phyloP scores from a whole-genome alignment of 2,797 vertebrate species.

The Megaceryle alcyon region DNA sequence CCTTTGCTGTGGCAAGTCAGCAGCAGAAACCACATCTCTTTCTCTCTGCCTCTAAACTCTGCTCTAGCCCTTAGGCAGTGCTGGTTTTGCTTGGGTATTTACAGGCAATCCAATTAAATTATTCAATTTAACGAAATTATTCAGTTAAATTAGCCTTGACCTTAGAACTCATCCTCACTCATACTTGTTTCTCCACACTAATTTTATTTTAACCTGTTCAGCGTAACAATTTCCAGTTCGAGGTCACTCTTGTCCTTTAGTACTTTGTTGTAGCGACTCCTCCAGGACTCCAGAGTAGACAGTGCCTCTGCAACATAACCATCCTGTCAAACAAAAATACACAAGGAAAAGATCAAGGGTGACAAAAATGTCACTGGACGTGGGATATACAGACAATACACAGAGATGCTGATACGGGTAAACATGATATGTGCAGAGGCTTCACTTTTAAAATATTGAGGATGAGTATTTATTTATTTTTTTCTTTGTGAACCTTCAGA shows the following conservation, averaged over 20 bases:
- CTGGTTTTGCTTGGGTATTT: neutral
- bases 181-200: neutral
- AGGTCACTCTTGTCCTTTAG: constrained; percentile 86
- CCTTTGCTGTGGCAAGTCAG: neutral
- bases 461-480: neutral
- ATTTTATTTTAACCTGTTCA: constrained; percentile 84
- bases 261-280: constrained; percentile 80
- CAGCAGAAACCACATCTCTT: neutral
- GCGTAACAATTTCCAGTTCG: constrained; percentile 83
- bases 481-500: neutral
- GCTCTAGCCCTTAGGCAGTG: neutral
- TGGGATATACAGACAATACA: neutral
- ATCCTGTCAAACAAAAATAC: constrained; percentile 77
- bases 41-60: neutral
- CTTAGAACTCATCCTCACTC: neutral
- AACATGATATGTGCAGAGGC: neutral
- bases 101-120: neutral
- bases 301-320: constrained; percentile 81
- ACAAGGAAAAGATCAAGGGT: neutral
- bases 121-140: neutral
- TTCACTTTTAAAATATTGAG: neutral
- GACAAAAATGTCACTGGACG: neutral
- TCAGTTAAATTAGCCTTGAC: neutral
- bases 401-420: neutral
- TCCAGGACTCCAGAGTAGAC: constrained; percentile 85